Conservation (phyloP, 2,888 invertebrate genomes). For the Sarcophaga caerulescens region DNA sequence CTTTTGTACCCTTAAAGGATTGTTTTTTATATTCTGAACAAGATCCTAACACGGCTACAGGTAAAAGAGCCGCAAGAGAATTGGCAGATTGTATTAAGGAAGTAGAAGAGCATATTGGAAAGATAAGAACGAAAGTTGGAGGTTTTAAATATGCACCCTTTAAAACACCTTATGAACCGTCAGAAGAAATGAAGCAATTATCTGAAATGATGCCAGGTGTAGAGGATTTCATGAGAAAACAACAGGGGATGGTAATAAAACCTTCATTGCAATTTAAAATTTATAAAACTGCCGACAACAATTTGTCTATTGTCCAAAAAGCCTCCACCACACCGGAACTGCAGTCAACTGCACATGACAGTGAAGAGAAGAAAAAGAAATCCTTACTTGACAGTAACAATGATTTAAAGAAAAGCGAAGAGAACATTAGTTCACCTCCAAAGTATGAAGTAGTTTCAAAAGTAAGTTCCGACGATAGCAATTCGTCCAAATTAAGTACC, state of each 20-base stretch:
- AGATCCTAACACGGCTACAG: constrained; percentile 84
- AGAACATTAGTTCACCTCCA: constrained; percentile 26
- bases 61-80: constrained; percentile 81
- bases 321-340: constrained; percentile 67
- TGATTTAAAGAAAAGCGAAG: constrained; percentile 44
- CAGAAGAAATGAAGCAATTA: constrained; percentile 84
- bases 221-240: constrained; percentile 74
- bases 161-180: constrained; percentile 86
- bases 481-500: constrained; percentile 74
- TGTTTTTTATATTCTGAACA: constrained; percentile 91
- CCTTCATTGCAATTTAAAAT: constrained; percentile 80
- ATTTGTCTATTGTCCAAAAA: constrained; percentile 80
- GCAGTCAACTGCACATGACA: constrained; percentile 14
- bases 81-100: constrained; percentile 85
- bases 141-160: constrained; percentile 88
- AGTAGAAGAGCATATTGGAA: constrained; percentile 88
- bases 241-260: constrained; percentile 73
- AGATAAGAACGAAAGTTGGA: constrained; percentile 87
- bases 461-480: constrained; percentile 73
- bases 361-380: constrained; percentile 60
- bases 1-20: constrained; percentile 93
- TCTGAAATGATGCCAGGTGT: constrained; percentile 85
- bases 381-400: constrained; percentile 18
- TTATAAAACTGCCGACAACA: constrained; percentile 80
- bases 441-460: constrained; percentile 79